Evolutionary conservation across 1,140 invertebrate genomes (phyloP), one percentile per base, ranked within the genome.

Genomic region (Pogonomyrmex californicus): DNA sequence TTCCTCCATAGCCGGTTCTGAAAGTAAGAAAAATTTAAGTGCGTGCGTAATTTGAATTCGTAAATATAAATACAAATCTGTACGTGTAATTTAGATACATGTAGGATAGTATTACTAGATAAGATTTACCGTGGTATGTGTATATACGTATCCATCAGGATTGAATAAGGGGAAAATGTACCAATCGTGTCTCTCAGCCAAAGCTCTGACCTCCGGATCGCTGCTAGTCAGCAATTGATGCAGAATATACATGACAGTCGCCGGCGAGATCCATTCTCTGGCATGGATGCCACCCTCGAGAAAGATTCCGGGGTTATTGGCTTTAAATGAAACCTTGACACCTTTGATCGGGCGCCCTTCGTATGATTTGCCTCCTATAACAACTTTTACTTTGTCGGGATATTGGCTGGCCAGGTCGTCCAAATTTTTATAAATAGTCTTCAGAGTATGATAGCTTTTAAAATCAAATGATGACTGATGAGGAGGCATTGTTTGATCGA

Each of bases 141-240:
- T 96, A 90, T 97, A 98, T 54, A 96, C 97, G 92, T 97, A 98
- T 68, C 98, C 98, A 95, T 98, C 98, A 10, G 98, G 97, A 94
- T 98, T 98, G 4, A 96, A 91, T 38, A 96, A 95, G 0, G 97
- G 97, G 62, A 98, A 94, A 7, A 98, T 94, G 87, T 97, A 68
- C 65, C 65, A 68, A 49, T 68, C 12, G 2, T 65, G 36, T 6
- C 36, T 65, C 7, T 65, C 63, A n/a, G 63, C 63, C 36, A 65
- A 7, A 62, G 17, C 4, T 65, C 63, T 65, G 36, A 65, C 1
- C 0, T 62, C 58, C 30, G 58, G 12, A 4, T 62, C 5, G 4
- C 33, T 62, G 30, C 58, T 62, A 4, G 12, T 36, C 1, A 98
- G 91, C 6, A 98, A 91, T 87, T 97, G 94, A 79, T 97, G 96